Evolutionary conservation across 2,113 vertebrate species (phyloP).

Genomic region (Oxyruncus cristatus): DNA sequence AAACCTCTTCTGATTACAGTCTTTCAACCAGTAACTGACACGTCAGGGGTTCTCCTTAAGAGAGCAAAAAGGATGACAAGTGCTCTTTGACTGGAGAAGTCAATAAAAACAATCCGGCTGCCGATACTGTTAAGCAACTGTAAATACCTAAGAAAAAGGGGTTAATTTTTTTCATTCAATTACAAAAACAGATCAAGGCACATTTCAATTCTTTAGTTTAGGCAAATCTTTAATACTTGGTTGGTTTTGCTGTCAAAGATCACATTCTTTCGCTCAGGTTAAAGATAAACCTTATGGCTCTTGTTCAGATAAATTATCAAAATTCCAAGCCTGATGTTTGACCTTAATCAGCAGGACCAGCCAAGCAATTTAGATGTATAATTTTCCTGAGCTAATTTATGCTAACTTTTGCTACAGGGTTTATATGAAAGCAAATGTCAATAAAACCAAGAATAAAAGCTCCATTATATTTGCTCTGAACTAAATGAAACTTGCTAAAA

Average conservation of each 20-base stretch:
- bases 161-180: background rate
- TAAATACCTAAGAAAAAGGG: background rate
- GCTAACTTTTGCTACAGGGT: background rate
- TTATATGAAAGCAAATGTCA: background rate
- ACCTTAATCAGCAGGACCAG: background rate
- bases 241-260: constrained; percentile 3
- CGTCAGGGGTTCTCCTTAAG: background rate
- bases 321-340: background rate
- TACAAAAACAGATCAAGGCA: background rate
- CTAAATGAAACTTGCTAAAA: background rate
- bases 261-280: background rate
- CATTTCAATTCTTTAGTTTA: background rate
- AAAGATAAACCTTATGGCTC: background rate
- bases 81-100: background rate
- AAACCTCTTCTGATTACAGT: background rate
- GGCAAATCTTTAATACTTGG: background rate
- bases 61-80: background rate
- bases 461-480: background rate
- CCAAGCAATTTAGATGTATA: background rate
- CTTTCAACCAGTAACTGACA: background rate
- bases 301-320: constrained; percentile 4
- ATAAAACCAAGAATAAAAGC: background rate
- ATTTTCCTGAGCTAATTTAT: background rate
- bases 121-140: background rate
- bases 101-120: background rate